A percentile compares a stretch with the other conserved stretches of the same genome.
Conservation (phyloP, 2,113 vertebrate species). For the Petaurus breviceps region DNA sequence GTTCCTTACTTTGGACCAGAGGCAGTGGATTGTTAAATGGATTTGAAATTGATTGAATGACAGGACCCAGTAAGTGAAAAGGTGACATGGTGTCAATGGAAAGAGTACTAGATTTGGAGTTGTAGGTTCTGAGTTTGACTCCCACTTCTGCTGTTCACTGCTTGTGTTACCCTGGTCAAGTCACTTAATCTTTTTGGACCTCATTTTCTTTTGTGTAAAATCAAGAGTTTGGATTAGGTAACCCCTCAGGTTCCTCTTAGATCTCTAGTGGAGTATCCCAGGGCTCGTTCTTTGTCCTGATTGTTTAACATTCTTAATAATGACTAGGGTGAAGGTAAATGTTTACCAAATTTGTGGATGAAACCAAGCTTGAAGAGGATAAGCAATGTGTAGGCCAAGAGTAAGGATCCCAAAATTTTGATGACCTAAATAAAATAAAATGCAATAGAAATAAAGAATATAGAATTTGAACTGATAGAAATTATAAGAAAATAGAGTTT, state of each 20-base stretch:
- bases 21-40: not conserved
- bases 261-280: not conserved
- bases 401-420: not conserved
- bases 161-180: not conserved
- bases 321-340: not conserved
- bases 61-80: not conserved
- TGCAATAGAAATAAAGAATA: not conserved
- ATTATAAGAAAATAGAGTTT: not conserved
- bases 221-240: not conserved
- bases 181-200: not conserved
- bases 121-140: not conserved
- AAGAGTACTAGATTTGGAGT: not conserved
- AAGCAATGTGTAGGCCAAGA: not conserved
- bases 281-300: not conserved
- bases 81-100: not conserved
- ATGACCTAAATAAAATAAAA: not conserved
- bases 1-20: not conserved
- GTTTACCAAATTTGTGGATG: not conserved
- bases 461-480: not conserved
- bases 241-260: not conserved
- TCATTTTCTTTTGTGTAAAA: not conserved
- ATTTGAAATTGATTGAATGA: not conserved
- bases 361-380: not conserved
- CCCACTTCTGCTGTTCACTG: not conserved
- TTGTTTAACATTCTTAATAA: not conserved